Conservation (phyloP, 1,140 invertebrate species). For the Calephelis nemesis region DNA sequence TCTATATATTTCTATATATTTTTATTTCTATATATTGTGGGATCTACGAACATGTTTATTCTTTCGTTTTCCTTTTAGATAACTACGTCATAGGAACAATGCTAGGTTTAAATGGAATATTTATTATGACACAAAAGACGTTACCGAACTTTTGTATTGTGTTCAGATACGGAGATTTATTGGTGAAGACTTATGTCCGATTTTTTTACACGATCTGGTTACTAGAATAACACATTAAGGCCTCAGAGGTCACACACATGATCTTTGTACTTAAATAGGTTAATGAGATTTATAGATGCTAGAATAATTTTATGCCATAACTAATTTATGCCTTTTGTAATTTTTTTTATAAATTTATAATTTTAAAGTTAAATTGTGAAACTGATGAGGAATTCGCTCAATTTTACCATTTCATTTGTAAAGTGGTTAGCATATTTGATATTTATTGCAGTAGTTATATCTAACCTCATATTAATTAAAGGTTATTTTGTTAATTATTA, state of each 20-base stretch:
- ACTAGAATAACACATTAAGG: conserved; percentile 30
- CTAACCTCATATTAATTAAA: too few relatives aligned
- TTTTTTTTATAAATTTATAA: conserved; percentile 60
- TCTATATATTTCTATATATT: too few relatives aligned
- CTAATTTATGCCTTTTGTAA: conserved; percentile 74
- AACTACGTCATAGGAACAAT: too few relatives aligned
- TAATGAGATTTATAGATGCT: conserved; percentile 64
- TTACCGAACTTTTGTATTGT: too few relatives aligned
- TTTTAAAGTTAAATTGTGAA: conserved; percentile 42
- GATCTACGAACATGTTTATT: too few relatives aligned
- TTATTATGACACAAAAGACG: too few relatives aligned
- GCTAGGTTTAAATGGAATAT: too few relatives aligned
- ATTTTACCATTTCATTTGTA: conserved; percentile 40
- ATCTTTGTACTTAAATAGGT: conserved; percentile 72
- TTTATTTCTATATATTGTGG: too few relatives aligned
- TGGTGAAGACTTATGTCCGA: too few relatives aligned
- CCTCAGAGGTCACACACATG: conserved; percentile 52
- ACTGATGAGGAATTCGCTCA: conserved; percentile 55
- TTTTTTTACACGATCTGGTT: background rate
- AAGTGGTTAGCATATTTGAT: conserved; percentile 18
- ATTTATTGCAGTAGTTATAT: background rate
- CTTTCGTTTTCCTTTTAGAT: too few relatives aligned
- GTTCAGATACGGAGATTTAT: too few relatives aligned
- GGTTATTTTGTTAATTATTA: background rate
- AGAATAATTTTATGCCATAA: conserved; percentile 75